Base-by-base conservation (phyloP, 2,113 vertebrate species). In the Pelmatolapia mariae region DNA sequence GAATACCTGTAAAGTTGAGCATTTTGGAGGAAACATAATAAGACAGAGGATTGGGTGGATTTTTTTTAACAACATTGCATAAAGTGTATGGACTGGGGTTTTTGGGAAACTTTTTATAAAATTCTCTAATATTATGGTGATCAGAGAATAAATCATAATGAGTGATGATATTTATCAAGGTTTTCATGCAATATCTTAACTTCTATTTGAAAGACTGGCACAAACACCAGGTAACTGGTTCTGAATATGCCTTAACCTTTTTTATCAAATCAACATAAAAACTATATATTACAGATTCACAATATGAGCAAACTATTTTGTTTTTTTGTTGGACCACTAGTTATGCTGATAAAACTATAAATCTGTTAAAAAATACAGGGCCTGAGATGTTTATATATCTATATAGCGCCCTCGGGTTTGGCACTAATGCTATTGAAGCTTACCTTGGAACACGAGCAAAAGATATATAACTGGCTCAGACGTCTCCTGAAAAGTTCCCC, bases 1-100 rank as follows among this genome's bases (percentile, higher is more conserved):
- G 59, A 63, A 89, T 81, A 47, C 88, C 92, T 91, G 57, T 53
- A 86, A 63, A 85, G 57, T 40, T 56, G 84, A 33, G 10, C 6
- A 87, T 80, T 82, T 63, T 53, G 31, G 47, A 26, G 53, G 24
- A 90, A 86, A 89, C 11, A 91, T 3, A 29, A n/a, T 11, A 66
- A 11, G 45, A 78, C 16, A 76, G 13, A 73, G 26, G 43, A 31
- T 31, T 78, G 24, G 10, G 18, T 50, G 71, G 43, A 11, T 31
- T 76, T 76, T 29, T 26, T 47, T 76, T 3, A 36, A 66, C 18
- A 38, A n/a, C 61, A 66, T 19, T 8, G 33, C 63, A 22, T 19
- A 47, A n/a, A 38, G 2, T 47, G 43, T 19, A 29, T 76, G 9
- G 43, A 47, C 15, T 76, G 29, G 5, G 9, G 10, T 33, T 40